Conservation (phyloP, 2,888 invertebrate species). For the Nephrotoma guestfalica region DNA sequence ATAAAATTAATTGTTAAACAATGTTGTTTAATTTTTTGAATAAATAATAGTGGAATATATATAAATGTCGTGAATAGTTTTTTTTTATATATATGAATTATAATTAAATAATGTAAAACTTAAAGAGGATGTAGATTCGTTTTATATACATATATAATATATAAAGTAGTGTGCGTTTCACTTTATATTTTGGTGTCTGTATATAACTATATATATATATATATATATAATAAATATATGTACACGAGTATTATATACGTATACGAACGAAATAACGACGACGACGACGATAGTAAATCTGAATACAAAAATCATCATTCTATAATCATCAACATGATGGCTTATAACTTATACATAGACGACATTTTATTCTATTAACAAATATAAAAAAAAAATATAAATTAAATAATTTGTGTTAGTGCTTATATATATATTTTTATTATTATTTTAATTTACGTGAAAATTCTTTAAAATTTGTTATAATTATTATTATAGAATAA, state of each 20-base stretch:
- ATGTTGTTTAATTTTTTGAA: not conserved
- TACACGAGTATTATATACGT: not conserved
- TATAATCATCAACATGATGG: slow-evolving; percentile 3
- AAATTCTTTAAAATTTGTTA: not conserved
- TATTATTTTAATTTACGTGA: not conserved
- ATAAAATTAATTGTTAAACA: not conserved
- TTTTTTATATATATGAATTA: not conserved
- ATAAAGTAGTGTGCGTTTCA: not conserved
- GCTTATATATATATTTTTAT: not conserved
- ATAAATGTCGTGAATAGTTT: not conserved
- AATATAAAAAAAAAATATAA: not conserved
- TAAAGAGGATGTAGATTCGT: not conserved
- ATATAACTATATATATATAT: not conserved
- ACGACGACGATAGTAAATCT: not conserved
- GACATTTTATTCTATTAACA: not conserved
- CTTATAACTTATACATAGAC: slow-evolving; percentile 2
- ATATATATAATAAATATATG: not conserved
- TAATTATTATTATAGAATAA: not conserved
- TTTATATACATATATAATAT: not conserved
- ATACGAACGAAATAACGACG: not conserved
- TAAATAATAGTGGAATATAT: not conserved
- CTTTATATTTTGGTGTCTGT: not conserved
- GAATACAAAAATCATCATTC: not conserved
- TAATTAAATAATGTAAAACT: not conserved
- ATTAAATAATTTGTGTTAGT: slow-evolving; percentile 1